Evolutionary conservation across 2,888 invertebrate genomes (phyloP).

Genomic region (Bibio marci): DNA sequence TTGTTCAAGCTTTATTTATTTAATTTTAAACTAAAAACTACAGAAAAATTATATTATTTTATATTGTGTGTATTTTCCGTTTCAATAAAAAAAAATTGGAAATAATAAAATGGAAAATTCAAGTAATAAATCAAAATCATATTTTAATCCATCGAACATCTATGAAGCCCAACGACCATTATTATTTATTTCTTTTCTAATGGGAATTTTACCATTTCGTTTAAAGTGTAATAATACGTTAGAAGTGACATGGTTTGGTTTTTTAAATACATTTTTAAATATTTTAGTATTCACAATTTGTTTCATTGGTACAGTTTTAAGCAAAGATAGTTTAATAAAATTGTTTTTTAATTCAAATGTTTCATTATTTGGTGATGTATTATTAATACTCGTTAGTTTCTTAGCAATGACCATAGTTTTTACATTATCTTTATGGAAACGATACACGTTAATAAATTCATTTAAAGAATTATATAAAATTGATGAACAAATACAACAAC

Average conservation of each 20-base stretch:
- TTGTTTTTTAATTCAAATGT: neutral
- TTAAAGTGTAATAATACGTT: neutral
- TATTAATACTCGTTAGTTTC: neutral
- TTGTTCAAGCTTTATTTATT: too few relatives aligned
- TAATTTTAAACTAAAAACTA: too few relatives aligned
- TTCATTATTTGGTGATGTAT: neutral
- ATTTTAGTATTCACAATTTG: constrained; percentile 1
- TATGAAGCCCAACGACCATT: neutral
- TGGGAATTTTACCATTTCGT: too few relatives aligned
- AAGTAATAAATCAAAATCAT: too few relatives aligned
- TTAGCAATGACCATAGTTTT: neutral
- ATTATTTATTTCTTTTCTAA: too few relatives aligned
- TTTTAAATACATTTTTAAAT: neutral
- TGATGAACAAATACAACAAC: constrained; percentile 3
- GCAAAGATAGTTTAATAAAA: neutral
- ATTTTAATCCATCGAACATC: neutral
- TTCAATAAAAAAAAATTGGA: too few relatives aligned
- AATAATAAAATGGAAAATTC: too few relatives aligned
- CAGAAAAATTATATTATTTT: too few relatives aligned
- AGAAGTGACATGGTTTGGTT: constrained; percentile 3
- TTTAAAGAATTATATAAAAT: neutral
- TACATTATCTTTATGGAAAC: neutral
- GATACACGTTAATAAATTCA: too few relatives aligned
- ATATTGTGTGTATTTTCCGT: too few relatives aligned
- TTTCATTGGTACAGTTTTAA: neutral